These are phyloP conservation scores for Acanthococcus lagerstroemiae DNA, from an alignment of 2,888 invertebrate genomes.

Conservation along the genomic window DNA sequence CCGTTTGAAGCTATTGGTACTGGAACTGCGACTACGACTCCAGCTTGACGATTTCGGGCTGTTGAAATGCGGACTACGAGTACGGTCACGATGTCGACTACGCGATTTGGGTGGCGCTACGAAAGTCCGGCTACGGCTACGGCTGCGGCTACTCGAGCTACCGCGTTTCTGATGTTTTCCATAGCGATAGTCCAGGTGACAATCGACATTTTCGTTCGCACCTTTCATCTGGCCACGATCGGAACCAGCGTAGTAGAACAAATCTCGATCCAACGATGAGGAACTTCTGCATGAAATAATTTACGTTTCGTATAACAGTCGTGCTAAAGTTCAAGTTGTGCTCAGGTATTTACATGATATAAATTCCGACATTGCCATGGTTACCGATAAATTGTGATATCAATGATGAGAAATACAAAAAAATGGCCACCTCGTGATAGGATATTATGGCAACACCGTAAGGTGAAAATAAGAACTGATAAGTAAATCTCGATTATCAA, in stretches of 20 bases:
- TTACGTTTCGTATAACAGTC: too few species aligned
- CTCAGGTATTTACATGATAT: not conserved
- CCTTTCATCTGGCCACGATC: conserved; percentile 1
- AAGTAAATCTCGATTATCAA: too few species aligned
- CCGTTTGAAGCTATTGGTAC: conserved; percentile 9
- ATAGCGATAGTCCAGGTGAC: conserved; percentile 1
- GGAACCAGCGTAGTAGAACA: not conserved
- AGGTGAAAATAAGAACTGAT: too few species aligned
- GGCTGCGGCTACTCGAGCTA: conserved; percentile 1
- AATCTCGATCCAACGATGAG: not conserved
- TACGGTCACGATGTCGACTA: not conserved
- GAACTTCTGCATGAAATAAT: not conserved
- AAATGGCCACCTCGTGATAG: too few species aligned
- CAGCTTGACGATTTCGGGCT: not conserved
- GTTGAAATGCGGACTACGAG: not conserved
- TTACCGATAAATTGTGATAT: not conserved
- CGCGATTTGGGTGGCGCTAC: not conserved
- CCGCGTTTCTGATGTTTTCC: conserved; percentile 4
- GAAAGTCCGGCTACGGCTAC: conserved; percentile 18
- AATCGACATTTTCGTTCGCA: conserved; percentile 7
- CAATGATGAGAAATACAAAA: not conserved
- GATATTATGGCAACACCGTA: too few species aligned
- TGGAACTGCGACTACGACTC: conserved; percentile 7
- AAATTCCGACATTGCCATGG: not conserved
- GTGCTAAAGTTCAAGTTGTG: too few species aligned